Conservation (phyloP, 2,888 invertebrate genomes). For the Mechanitis messenoides region DNA sequence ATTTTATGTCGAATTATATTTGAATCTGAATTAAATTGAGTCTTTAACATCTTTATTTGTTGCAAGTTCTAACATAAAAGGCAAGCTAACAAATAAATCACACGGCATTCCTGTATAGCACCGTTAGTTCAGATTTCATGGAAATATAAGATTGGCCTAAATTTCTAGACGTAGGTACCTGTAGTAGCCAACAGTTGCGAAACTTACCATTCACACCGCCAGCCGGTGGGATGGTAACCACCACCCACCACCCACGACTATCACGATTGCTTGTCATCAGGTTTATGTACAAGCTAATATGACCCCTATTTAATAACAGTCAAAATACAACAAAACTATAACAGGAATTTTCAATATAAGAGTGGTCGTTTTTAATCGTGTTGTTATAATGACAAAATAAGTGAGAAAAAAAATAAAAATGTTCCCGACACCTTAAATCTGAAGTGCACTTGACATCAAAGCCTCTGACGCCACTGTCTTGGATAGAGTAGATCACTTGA, state of each 20-base stretch:
- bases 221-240: slow-evolving; percentile 41
- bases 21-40: no score
- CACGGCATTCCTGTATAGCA: no score
- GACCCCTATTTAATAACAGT: no score
- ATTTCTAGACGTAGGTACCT: slow-evolving; percentile 12
- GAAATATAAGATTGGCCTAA: slow-evolving; percentile 7
- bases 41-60: no score
- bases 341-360: no score
- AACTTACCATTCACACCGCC: slow-evolving; percentile 20
- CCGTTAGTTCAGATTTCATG: no score
- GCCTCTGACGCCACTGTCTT: slow-evolving; percentile 11
- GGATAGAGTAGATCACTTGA: slow-evolving; percentile 20
- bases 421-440: background rate
- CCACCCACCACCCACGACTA: slow-evolving; percentile 50
- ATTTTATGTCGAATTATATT: no score
- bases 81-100: no score
- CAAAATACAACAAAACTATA: no score
- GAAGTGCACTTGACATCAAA: slow-evolving; percentile 4
- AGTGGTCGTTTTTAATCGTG: no score
- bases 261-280: slow-evolving; percentile 9
- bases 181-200: slow-evolving; percentile 20
- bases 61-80: no score
- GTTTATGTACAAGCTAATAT: no score
- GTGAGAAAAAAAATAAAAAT: background rate
- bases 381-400: background rate